Conservation (phyloP, 2,888 invertebrate species). For the Bembecia ichneumoniformis region DNA sequence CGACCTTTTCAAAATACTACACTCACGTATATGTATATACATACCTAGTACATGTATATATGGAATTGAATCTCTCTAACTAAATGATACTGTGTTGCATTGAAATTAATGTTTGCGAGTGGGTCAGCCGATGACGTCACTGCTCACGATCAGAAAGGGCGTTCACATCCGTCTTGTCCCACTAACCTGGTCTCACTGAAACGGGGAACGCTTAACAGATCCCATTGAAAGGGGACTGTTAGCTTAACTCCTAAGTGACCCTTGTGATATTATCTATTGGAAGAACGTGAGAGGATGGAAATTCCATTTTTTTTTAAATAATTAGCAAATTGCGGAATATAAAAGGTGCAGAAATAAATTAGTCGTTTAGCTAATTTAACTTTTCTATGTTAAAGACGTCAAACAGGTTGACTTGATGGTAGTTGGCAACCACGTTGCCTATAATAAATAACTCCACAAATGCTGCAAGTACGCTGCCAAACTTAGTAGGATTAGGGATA, state of each 20-base stretch:
- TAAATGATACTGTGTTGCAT: neutral
- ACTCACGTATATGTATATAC: too few species aligned
- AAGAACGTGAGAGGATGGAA: neutral
- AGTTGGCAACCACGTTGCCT: too few species aligned
- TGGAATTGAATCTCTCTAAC: neutral
- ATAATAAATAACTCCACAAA: too few species aligned
- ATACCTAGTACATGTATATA: neutral
- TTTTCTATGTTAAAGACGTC: too few species aligned
- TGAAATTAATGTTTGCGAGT: neutral
- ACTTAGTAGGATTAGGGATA: too few species aligned
- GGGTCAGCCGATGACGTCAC: constrained; percentile 14
- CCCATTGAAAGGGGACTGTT: neutral
- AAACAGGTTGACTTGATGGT: too few species aligned
- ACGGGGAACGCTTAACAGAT: neutral
- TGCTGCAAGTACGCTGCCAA: too few species aligned
- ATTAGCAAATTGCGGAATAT: neutral
- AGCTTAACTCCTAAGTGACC: neutral
- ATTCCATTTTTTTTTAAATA: neutral
- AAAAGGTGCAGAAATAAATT: neutral
- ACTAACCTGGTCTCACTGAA: constrained; percentile 15
- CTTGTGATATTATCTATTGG: neutral
- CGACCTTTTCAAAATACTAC: too few species aligned
- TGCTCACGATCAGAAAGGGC: constrained; percentile 25
- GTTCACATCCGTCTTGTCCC: constrained; percentile 31
- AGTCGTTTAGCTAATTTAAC: too few species aligned